Percentiles rank a stretch among this genome's conserved stretches.
Evolutionary conservation across 2,797 vertebrate genomes (phyloP).

Genomic region (Acanthurus lineatus): DNA sequence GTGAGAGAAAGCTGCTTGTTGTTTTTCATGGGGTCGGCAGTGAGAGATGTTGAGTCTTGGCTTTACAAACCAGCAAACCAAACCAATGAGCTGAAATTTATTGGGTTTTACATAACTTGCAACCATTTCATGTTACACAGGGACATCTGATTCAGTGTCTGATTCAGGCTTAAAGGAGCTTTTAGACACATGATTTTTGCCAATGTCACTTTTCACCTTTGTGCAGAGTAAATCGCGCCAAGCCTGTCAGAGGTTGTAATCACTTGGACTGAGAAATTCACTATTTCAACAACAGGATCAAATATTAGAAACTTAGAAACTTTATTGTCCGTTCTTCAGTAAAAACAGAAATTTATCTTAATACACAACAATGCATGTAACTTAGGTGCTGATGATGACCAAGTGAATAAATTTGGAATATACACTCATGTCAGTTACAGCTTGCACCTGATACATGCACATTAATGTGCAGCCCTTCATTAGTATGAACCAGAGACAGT

Average conservation of each 20-base stretch:
- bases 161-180: neutral
- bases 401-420: too few species aligned
- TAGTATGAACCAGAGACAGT: too few species aligned
- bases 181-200: neutral
- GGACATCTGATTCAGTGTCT: slow-evolving; percentile 5
- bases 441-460: too few species aligned
- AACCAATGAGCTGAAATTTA: slow-evolving; percentile 6
- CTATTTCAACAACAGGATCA: neutral
- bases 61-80: neutral
- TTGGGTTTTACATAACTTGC: neutral
- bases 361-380: too few species aligned
- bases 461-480: too few species aligned
- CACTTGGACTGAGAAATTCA: slow-evolving; percentile 1
- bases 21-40: neutral
- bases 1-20: neutral
- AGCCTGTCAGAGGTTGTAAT: neutral
- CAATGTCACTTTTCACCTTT: slow-evolving; percentile 16
- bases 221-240: slow-evolving; percentile 12
- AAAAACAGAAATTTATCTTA: too few species aligned
- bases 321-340: too few species aligned
- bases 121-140: neutral
- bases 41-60: neutral
- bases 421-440: too few species aligned
- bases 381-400: too few species aligned
- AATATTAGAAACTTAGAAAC: neutral